Base-by-base conservation (phyloP, 2,888 invertebrate species). In the Leucoma salicis region DNA sequence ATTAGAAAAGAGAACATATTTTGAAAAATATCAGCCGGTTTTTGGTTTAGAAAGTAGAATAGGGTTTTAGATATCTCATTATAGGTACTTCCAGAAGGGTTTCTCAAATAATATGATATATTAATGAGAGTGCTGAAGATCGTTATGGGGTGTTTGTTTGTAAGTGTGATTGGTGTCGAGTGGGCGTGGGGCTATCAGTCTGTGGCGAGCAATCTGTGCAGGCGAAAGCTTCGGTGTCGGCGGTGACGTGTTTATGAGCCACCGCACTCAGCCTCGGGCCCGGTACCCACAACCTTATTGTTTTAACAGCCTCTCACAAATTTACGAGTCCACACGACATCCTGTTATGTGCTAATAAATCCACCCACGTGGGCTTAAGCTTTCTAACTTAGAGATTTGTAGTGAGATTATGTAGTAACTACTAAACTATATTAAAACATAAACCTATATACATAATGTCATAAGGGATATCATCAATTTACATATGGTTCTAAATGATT, bases 161-260 rank as follows among this genome's bases (percentile, higher is more conserved):
- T 48, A 44, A 29, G 31, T 42, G 44, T 35, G 44, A 43, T 53
- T 40, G 46, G 25, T 31, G 31, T 12, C 34, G 75, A 74, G 82
- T 81, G 75, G 83, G 78, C 66, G 67, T 70, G 49, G 48, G 62
- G 59, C 70, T 84, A 82, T 79, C 82, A 63, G 75, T 68, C 67
- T 68, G 71, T 43, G 37, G 43, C 53, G 67, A 59, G 74, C 80
- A 74, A 79, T 79, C 81, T 79, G 85, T 81, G 84, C 81, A 84
- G 80, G 74, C 81, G 74, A 72, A 31, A 67, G 68, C 66, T 52
- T 42, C 57, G 50, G 47, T 49, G 47, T 52, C 48, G 51, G 50
- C 62, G 71, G 71, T 82, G 87, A 87, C 75, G 83, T 77, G 81
- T 87, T 88, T 87, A 88, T 75, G 85, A 77, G 69, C 65, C 55